Conservation (phyloP, 2,113 vertebrate genomes). For the Prietella phreatophila region DNA sequence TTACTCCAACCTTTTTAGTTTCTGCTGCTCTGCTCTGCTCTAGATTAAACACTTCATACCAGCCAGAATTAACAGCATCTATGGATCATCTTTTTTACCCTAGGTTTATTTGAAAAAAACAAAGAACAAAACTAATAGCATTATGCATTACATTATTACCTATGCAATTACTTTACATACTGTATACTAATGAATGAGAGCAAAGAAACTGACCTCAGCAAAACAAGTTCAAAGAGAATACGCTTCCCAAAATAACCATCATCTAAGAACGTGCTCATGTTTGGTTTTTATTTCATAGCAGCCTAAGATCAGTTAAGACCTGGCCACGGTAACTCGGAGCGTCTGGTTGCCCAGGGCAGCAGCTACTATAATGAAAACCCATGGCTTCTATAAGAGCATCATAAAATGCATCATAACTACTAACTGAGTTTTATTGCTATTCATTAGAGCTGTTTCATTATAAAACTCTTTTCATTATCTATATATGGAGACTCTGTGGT, state of each 20-base stretch:
- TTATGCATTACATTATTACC: background rate
- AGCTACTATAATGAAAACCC: conserved; percentile 1
- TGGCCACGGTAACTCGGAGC: background rate
- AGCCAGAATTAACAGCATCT: conserved; percentile 5
- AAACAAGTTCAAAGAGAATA: conserved; percentile 8
- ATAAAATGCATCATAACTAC: conserved; percentile 40
- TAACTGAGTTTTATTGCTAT: conserved; percentile 17
- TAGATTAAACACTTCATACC: conserved; percentile 9
- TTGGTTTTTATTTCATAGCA: background rate
- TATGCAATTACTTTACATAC: background rate
- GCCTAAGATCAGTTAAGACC: background rate
- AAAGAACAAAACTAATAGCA: background rate
- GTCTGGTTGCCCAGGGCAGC: background rate
- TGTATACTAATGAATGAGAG: conserved; percentile 1
- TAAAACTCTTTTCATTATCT: conserved; percentile 42
- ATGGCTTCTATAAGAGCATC: conserved; percentile 23
- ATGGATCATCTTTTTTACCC: conserved; percentile 7
- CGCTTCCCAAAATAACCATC: conserved; percentile 8
- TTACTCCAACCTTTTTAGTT: conserved; percentile 13
- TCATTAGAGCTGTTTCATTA: conserved; percentile 33
- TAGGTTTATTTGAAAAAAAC: conserved; percentile 6
- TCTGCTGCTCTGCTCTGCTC: conserved; percentile 13
- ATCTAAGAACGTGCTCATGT: background rate
- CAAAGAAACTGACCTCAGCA: background rate
- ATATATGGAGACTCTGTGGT: conserved; percentile 28